Conservation (phyloP, 2,888 invertebrate genomes). For the Cephalotes varians region DNA sequence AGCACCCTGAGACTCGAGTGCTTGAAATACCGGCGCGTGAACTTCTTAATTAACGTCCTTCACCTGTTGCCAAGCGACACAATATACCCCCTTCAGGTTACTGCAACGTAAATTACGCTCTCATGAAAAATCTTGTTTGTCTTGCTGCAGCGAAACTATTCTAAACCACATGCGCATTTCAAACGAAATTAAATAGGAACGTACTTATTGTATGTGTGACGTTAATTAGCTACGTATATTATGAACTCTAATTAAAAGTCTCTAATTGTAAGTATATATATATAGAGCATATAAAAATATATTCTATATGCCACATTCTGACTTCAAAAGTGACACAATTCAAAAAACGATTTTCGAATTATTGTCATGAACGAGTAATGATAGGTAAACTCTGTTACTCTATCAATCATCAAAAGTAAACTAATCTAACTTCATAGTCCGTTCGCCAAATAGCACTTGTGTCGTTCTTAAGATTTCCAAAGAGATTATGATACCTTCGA, state of each 20-base stretch:
- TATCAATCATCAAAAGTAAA: no score
- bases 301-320: not conserved
- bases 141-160: constrained; percentile 5
- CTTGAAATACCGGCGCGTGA: constrained; percentile 42
- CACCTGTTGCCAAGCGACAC: constrained; percentile 52
- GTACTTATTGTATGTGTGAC: not conserved
- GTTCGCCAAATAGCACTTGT: no score
- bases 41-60: constrained; percentile 55
- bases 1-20: constrained; percentile 17
- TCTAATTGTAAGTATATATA: not conserved
- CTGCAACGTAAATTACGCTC: constrained; percentile 20
- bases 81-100: constrained; percentile 32
- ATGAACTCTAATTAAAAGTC: not conserved
- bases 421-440: no score
- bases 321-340: no score
- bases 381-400: no score
- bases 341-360: no score
- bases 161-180: not conserved
- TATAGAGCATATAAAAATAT: not conserved
- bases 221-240: not conserved
- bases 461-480: no score
- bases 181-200: not conserved
- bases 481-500: no score
- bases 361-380: no score
- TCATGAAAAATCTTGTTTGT: constrained; percentile 12